Evolutionary conservation across 2,888 invertebrate species (phyloP).

Genomic region (Prenolepis imparis): DNA sequence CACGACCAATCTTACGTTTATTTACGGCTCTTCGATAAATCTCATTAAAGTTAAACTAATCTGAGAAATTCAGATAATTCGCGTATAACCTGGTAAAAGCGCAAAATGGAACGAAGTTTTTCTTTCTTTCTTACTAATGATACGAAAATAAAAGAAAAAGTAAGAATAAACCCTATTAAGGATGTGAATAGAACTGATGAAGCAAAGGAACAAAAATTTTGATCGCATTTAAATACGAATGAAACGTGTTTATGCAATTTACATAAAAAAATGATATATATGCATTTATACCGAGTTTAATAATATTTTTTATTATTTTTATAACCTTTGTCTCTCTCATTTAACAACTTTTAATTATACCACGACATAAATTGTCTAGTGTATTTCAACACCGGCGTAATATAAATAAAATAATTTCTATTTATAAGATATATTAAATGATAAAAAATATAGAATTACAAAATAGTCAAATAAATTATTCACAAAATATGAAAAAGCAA

Average conservation of each 20-base stretch:
- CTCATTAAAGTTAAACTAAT: conserved; percentile 8
- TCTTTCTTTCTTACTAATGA: not conserved
- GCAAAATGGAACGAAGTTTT: conserved; percentile 8
- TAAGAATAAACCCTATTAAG: conserved; percentile 6
- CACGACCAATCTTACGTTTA: conserved; percentile 1
- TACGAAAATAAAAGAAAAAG: conserved; percentile 11
- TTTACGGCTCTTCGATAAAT: not conserved
- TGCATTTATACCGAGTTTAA: not conserved
- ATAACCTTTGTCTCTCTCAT: not conserved
- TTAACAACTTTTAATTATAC: conserved; percentile 32
- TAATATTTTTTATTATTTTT: conserved; percentile 26
- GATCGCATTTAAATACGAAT: not conserved
- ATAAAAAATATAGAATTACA: conserved; percentile 8
- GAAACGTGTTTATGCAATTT: not conserved
- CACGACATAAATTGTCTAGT: not conserved
- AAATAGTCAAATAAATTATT: conserved; percentile 15
- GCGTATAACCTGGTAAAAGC: not conserved
- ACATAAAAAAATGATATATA: not conserved
- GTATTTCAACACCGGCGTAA: not conserved
- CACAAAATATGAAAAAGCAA: not conserved
- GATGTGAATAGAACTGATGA: not conserved
- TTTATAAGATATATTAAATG: not conserved
- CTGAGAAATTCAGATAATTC: conserved; percentile 31
- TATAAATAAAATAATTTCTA: conserved; percentile 27
- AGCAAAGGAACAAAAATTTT: conserved; percentile 2